These are phyloP conservation scores for Hycleus phaleratus DNA, from an alignment of 1,140 invertebrate genomes.

Conservation along the genomic window DNA sequence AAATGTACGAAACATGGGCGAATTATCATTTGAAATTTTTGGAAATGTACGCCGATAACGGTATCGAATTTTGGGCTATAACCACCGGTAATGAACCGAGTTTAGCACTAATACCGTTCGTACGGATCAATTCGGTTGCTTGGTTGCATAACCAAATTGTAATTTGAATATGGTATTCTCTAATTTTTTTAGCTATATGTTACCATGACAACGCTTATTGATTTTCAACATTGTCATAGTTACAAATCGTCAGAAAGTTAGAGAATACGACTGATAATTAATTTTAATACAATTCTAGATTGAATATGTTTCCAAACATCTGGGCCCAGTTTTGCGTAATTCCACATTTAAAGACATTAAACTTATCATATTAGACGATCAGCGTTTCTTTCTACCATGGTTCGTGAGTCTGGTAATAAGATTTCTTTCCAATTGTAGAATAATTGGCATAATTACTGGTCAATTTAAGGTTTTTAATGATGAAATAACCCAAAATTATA, in stretches of 20 bases:
- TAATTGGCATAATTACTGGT: too few species aligned
- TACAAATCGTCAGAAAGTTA: too few species aligned
- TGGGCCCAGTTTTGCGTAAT: conserved; percentile 56
- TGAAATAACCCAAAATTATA: not conserved
- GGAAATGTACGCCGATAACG: conserved; percentile 30
- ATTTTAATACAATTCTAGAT: conserved; percentile 34
- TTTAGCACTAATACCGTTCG: conserved; percentile 42
- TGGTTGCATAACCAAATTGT: conserved; percentile 14
- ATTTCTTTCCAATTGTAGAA: too few species aligned
- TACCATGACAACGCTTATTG: too few species aligned
- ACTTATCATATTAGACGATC: conserved; percentile 65
- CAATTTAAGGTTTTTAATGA: not conserved
- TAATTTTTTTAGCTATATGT: too few species aligned
- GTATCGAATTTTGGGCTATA: conserved; percentile 36
- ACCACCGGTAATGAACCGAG: conserved; percentile 41
- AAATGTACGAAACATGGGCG: conserved; percentile 54
- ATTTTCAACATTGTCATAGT: too few species aligned
- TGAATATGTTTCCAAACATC: conserved; percentile 55
- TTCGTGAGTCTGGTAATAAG: conserved; percentile 42
- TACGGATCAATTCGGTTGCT: conserved; percentile 45
- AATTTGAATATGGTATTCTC: not conserved
- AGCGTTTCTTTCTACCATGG: conserved; percentile 51
- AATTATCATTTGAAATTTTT: conserved; percentile 37
- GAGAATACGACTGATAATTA: too few species aligned
- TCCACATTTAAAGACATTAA: conserved; percentile 49